Percentiles rank a stretch among this genome's conserved stretches.
Evolutionary conservation across 2,888 invertebrate genomes (phyloP).

Genomic region (Epinotia brunnichana): DNA sequence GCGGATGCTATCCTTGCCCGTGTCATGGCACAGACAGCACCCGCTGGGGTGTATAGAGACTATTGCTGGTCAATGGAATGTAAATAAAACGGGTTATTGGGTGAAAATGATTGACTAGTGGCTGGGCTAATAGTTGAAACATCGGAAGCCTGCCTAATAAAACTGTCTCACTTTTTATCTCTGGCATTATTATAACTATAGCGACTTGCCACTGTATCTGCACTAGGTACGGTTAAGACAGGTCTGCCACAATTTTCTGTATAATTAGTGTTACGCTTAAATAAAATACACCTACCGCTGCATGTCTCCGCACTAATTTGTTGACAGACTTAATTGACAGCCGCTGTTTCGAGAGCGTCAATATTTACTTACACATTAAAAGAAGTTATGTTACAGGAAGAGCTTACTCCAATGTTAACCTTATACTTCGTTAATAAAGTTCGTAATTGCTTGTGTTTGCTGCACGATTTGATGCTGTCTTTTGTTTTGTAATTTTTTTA

Average conservation of each 20-base stretch:
- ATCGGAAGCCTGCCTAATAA: too few relatives aligned
- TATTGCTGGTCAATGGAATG: too few relatives aligned
- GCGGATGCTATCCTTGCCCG: too few relatives aligned
- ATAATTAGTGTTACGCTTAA: slow-evolving; percentile 38
- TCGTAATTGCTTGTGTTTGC: neutral
- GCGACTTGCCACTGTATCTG: too few relatives aligned
- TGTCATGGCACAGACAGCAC: too few relatives aligned
- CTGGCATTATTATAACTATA: too few relatives aligned
- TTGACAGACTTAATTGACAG: slow-evolving; percentile 47
- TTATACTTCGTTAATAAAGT: neutral
- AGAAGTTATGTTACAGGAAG: neutral
- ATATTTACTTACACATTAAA: slow-evolving; percentile 33
- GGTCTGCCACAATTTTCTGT: neutral
- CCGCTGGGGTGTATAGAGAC: too few relatives aligned
- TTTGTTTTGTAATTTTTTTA: neutral
- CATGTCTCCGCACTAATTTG: slow-evolving; percentile 56
- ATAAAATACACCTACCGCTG: slow-evolving; percentile 39
- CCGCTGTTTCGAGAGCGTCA: slow-evolving; percentile 40
- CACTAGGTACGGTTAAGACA: neutral
- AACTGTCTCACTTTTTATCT: too few relatives aligned
- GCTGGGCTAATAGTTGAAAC: too few relatives aligned
- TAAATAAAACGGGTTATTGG: too few relatives aligned
- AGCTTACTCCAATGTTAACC: neutral
- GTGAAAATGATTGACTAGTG: too few relatives aligned
- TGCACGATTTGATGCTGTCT: neutral